Conservation (phyloP, 2,113 vertebrate genomes). For the Varanus komodoensis region DNA sequence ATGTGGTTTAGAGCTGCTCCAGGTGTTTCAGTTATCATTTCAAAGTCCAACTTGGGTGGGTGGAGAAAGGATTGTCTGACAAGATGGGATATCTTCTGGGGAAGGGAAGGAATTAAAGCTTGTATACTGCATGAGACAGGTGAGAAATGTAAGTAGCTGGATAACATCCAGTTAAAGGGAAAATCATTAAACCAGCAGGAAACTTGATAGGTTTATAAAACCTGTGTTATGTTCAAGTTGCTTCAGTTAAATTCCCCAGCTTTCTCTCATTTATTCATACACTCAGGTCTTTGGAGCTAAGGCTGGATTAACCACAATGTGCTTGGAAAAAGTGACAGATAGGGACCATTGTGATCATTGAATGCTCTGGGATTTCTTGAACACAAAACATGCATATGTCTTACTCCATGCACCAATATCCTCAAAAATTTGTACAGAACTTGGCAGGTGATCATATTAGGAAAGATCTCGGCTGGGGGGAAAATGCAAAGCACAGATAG, state of each 20-base stretch:
- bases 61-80: not conserved
- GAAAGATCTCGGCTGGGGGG: not conserved
- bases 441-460: not conserved
- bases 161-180: not conserved
- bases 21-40: not conserved
- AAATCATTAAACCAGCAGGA: not conserved
- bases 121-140: not conserved
- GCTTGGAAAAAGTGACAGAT: not conserved
- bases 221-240: not conserved
- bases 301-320: too few relatives aligned
- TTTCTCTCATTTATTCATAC: conserved; percentile 6
- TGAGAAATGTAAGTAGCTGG: not conserved
- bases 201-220: not conserved
- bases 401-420: not conserved
- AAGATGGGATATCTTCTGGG: not conserved
- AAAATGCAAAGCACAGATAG: not conserved
- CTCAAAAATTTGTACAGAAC: not conserved
- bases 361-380: not conserved
- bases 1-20: not conserved
- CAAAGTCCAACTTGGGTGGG: not conserved
- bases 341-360: not conserved
- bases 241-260: not conserved
- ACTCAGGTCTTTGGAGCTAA: not conserved
- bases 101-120: not conserved
- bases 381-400: not conserved